Conservation (phyloP, 1,140 invertebrate species). For the Bombus confusus region DNA sequence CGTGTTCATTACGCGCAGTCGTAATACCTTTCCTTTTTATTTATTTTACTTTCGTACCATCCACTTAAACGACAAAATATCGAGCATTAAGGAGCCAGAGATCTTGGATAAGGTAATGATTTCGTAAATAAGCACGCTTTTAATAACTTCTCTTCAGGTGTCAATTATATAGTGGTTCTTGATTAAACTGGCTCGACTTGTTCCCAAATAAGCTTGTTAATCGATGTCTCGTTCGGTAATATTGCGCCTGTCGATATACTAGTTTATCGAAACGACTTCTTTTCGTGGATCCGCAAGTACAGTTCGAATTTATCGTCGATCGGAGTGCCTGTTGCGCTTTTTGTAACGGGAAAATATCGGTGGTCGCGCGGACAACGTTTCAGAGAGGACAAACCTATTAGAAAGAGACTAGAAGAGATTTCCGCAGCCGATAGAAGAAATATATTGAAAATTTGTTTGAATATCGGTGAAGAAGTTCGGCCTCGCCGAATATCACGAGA, state of each 20-base stretch:
- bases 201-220: background rate
- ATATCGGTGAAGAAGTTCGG: background rate
- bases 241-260: background rate
- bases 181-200: background rate
- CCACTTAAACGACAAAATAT: background rate
- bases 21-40: background rate
- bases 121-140: background rate
- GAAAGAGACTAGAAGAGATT: background rate
- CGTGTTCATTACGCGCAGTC: no score
- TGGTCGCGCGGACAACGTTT: no score
- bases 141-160: background rate
- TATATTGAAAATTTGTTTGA: background rate
- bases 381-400: no score
- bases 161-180: background rate
- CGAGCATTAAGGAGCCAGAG: background rate
- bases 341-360: no score
- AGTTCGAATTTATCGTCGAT: no score
- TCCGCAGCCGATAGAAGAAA: no score
- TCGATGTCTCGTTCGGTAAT: background rate
- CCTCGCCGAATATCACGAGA: conserved; percentile 2
- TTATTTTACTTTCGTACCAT: background rate
- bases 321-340: no score
- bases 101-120: background rate
- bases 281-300: no score
- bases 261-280: no score